Base-by-base conservation (phyloP, 2,888 invertebrate species). In the Polydrusus cervinus region DNA sequence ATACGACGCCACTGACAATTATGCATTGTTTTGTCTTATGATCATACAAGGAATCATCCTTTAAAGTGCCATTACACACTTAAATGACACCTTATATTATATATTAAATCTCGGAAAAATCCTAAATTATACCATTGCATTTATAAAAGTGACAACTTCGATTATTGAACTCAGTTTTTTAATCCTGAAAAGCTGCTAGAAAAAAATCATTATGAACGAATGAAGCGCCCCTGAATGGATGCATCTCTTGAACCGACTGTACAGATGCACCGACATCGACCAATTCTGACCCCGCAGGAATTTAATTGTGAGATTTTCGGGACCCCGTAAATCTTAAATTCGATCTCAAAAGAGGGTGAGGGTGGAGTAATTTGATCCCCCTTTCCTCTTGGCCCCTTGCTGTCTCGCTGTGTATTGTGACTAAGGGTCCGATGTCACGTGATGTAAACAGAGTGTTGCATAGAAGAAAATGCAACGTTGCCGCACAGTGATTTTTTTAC, bases 391-490 rank as follows among this genome's bases (percentile, higher is more conserved):
- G 16, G 14, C 25, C 51, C 65, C 64, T 14, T 30, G 25, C 47
- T 10, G 51, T 51, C 65, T 38, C 65, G 65, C 10, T 38, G 16
- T 25, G 20, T 51, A 57, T 62, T 74, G 34, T 55, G 69, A 43
- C 65, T 43, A 16, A 65, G 45, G 61, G 38, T 45, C 43, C 45
- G 16, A 18, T n/a, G 49, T 71, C 77, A 77, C 77, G 74, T 77
- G 77, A 77, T 74, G 74, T 77, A 77, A 77, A 77, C 74, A 77
- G 53, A 64, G 65, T 70, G 73, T 73, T 74, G 73, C 73, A 61
- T 71, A 34, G 25, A 47, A 43, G 60, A 3, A 6, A 53, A 14
- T 9, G 45, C 73, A 18, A 16, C 16, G 77, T 71, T 77, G 77
- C 68, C 75, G 25, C 14, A 20, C 20, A 16, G 1, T 43, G n/a